Base-by-base conservation (phyloP, 2,888 invertebrate genomes). In the Caenorhabditis becei region DNA sequence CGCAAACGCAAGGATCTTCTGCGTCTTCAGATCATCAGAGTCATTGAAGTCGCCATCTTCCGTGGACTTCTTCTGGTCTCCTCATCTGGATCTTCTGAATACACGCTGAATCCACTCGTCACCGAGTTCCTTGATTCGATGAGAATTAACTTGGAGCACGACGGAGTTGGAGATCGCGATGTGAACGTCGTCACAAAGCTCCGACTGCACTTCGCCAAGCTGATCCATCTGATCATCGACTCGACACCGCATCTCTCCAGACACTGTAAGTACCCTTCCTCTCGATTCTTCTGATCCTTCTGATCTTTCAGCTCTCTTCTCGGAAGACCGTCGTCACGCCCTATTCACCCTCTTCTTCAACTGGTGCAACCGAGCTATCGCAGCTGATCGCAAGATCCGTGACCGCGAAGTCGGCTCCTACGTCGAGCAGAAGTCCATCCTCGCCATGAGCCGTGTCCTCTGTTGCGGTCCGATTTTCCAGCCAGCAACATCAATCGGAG, bases 401-500 rank as follows among this genome's bases (percentile, higher is more conserved):
- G 86, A 84, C 51, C 59, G 61, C 28, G 81, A 81, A 37, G 87
- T 89, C n/a, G 88, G 91, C 16, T 83, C 87, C 0, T 87, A 87
- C 80, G 91, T 93, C 54, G 93, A 94, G 88, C 91, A 93, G 84
- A 92, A 93, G 16, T 93, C 94, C 14, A 92, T 93, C 1, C 89
- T 96, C 93, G 97, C 98, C 1, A 97, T 98, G 96, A 96, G 97
- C 81, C 95, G 97, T 11, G 93, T 99, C 28, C 93, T 98, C 1
- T 97, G 97, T 91, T 97, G 97, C 91, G 99, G 99, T 0, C 95
- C 97, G 0, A 96, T 96, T 88, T 98, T 97, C 92, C 96, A 97
- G 89, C 83, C 84, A n/a, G 47, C 61, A 18, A 85, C 83, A 70
- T 82, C 82, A 28, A 83, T 88, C 26, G 86, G 86, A 26, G 89